A percentile compares a stretch with the other conserved stretches of the same genome.
Conservation (phyloP, 2,888 invertebrate genomes). For the Drosophila infuscata region DNA sequence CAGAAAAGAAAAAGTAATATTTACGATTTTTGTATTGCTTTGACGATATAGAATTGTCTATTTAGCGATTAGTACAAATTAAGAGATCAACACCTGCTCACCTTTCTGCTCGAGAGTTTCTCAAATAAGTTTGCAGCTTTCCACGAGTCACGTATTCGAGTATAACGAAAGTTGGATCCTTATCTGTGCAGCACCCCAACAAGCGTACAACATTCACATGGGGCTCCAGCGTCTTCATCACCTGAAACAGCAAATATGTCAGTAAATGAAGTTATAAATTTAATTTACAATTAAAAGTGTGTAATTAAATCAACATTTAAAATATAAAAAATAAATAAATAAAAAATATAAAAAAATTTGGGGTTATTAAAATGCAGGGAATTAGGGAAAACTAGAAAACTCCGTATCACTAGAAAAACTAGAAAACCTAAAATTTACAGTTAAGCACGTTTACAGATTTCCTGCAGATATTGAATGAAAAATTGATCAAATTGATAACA, state of each 20-base stretch:
- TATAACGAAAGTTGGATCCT: constrained; percentile 95
- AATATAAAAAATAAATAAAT: not conserved
- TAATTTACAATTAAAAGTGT: not conserved
- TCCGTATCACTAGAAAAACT: not conserved
- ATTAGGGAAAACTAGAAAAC: not conserved
- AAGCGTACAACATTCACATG: constrained; percentile 96
- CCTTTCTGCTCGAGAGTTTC: constrained; percentile 93
- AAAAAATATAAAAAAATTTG: not conserved
- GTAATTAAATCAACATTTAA: not conserved
- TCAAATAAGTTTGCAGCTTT: constrained; percentile 94
- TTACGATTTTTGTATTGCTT: too few relatives aligned
- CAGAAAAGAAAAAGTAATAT: not conserved
- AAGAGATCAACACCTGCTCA: constrained; percentile 50
- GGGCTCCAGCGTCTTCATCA: constrained; percentile 96
- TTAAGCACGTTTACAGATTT: not conserved
- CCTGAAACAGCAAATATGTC: constrained; percentile 85
- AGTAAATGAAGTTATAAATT: not conserved
- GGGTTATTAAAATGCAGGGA: not conserved
- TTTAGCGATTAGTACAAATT: not conserved
- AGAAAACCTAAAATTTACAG: not conserved
- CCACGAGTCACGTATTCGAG: constrained; percentile 96
- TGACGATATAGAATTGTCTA: too few relatives aligned
- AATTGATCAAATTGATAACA: not conserved
- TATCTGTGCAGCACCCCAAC: constrained; percentile 95
- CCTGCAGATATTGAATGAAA: too few relatives aligned